Percentiles rank a stretch among this genome's conserved stretches.
These are phyloP conservation scores for Ephestia elutella DNA, from an alignment of 1,140 invertebrate genomes.

Conservation along the genomic window DNA sequence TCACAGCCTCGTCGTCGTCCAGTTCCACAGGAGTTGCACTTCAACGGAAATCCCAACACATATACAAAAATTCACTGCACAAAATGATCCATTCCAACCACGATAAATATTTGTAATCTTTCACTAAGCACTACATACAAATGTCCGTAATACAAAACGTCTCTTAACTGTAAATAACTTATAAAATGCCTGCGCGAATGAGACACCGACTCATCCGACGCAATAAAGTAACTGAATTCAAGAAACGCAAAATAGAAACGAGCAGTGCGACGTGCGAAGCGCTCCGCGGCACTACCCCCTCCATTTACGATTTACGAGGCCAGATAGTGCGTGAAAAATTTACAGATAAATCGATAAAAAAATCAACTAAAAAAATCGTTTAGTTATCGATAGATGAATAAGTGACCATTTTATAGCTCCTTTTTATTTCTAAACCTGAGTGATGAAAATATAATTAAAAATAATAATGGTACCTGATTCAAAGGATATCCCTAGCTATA, in stretches of 20 bases:
- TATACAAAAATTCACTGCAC: slow-evolving; percentile 48
- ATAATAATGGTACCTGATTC: too few relatives aligned
- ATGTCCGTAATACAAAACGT: slow-evolving; percentile 41
- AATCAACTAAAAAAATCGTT: slow-evolving; percentile 4
- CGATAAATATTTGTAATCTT: slow-evolving; percentile 37
- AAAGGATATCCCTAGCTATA: too few relatives aligned
- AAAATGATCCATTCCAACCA: slow-evolving; percentile 41
- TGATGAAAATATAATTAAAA: too few relatives aligned
- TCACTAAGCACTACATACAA: slow-evolving; percentile 46
- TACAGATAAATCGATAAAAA: slow-evolving; percentile 41
- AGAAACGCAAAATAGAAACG: slow-evolving; percentile 73
- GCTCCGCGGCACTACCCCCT: slow-evolving; percentile 61
- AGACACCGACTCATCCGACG: slow-evolving; percentile 46
- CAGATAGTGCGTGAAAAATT: slow-evolving; percentile 50
- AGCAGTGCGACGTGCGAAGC: slow-evolving; percentile 44
- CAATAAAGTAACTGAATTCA: slow-evolving; percentile 57
- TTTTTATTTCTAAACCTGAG: too few relatives aligned
- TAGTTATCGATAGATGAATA: too few relatives aligned
- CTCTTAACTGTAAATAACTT: slow-evolving; percentile 48
- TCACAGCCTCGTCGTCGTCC: slow-evolving; percentile 54
- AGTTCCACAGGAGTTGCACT: slow-evolving; percentile 28
- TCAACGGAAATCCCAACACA: slow-evolving; percentile 41
- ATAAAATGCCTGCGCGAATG: slow-evolving; percentile 58
- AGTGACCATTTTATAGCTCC: too few relatives aligned
- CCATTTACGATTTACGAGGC: slow-evolving; percentile 67